phyloP scores from a whole-genome alignment of 2,113 vertebrate genomes.

The Nestor notabilis region DNA sequence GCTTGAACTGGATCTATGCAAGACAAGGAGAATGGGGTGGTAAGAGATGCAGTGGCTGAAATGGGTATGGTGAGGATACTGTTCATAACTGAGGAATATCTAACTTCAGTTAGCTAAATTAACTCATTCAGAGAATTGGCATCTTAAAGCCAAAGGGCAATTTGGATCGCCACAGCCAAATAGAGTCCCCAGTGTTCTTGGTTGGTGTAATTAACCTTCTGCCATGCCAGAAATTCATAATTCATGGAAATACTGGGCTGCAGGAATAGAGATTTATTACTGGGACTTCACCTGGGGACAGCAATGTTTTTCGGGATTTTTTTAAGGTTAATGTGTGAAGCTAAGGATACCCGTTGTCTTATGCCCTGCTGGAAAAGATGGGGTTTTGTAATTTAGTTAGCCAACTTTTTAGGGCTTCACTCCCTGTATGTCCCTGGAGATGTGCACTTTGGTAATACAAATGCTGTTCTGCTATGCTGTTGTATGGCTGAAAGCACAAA shows the following conservation, averaged over 20 bases:
- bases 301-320: fast-evolving
- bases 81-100: not conserved
- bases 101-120: not conserved
- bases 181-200: not conserved
- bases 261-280: not conserved
- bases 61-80: not conserved
- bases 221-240: not conserved
- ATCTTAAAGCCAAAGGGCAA: not conserved
- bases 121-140: not conserved
- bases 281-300: not conserved
- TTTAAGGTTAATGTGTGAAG: not conserved
- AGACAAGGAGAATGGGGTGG: not conserved
- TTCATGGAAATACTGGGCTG: not conserved
- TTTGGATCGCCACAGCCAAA: not conserved
- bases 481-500: not conserved
- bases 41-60: not conserved
- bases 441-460: not conserved
- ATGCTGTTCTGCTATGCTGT: not conserved
- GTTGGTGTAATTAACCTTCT: not conserved
- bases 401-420: not conserved
- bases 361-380: not conserved
- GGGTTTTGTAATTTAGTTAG: not conserved
- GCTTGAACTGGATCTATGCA: not conserved
- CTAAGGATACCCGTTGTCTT: not conserved
- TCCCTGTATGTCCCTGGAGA: not conserved